These are phyloP conservation scores for Drosophila busckii DNA, from an alignment of 1,140 invertebrate genomes.

Conservation along the genomic window DNA sequence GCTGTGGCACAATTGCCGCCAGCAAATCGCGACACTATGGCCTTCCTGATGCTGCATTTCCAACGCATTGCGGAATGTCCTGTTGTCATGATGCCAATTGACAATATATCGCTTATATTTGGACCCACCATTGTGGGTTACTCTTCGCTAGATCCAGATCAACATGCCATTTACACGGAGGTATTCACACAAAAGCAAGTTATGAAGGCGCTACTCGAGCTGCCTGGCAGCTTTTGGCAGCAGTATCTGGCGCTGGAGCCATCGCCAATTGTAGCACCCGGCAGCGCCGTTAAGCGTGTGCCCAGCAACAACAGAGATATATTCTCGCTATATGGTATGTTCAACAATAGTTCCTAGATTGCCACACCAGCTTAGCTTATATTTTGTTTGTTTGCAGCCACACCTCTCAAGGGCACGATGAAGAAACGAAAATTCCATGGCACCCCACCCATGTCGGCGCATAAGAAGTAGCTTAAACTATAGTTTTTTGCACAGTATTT, in stretches of 20 bases:
- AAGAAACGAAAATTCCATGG: slow-evolving; percentile 72
- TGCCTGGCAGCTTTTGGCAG: slow-evolving; percentile 85
- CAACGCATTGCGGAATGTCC: slow-evolving; percentile 84
- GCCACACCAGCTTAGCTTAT: not conserved
- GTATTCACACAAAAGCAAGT: slow-evolving; percentile 83
- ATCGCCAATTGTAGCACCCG: slow-evolving; percentile 12
- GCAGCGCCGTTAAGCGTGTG: slow-evolving; percentile 50
- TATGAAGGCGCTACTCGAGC: slow-evolving; percentile 83
- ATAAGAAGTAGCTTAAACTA: slow-evolving; percentile 53
- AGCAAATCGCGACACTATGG: slow-evolving; percentile 92
- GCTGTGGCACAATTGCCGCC: slow-evolving; percentile 87
- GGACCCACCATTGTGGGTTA: slow-evolving; percentile 92
- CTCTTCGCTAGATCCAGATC: slow-evolving; percentile 84
- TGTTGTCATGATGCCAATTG: slow-evolving; percentile 88
- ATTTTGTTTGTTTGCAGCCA: slow-evolving; percentile 36
- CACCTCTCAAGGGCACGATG: slow-evolving; percentile 67
- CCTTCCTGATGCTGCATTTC: slow-evolving; percentile 91
- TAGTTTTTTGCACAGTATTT: slow-evolving; percentile 4
- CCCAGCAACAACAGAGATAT: slow-evolving; percentile 55
- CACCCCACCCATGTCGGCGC: slow-evolving; percentile 56
- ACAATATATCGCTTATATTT: slow-evolving; percentile 90
- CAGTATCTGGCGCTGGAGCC: slow-evolving; percentile 52
- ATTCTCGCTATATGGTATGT: slow-evolving; percentile 60
- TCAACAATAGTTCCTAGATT: not conserved
- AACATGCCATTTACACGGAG: slow-evolving; percentile 79